Base-by-base conservation (phyloP, 1,140 invertebrate species). In the Hylyphantes graminicola region DNA sequence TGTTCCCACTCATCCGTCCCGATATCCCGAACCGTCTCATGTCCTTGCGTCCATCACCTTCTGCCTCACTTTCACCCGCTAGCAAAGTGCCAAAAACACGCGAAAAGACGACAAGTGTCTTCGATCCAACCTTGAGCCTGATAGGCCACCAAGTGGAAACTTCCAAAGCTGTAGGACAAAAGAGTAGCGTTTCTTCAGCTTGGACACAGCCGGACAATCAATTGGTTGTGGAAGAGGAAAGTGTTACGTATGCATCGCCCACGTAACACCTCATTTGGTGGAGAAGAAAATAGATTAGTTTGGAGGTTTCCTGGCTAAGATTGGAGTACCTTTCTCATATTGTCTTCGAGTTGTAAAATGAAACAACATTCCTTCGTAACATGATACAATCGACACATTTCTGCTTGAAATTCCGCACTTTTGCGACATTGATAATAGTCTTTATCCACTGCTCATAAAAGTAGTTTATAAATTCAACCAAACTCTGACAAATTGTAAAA, bases 1-100 rank as follows among this genome's bases (percentile, higher is more conserved):
- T 81, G 79, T 81, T 81, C 13, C 73, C 79, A 81, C 79, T 81
- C 79, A 81, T 81, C 79, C 79, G 79, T 70, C 73, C 79, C 79
- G 79, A 81, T 80, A 68, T 81, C 79, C 72, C 79, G 79, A 63
- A 81, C 79, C 79, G 79, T 80, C 70, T 70, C 77, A 80, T 80
- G 77, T 81, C 79, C 79, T 81, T 81, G 79, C 79, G 67, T 73
- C 59, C 21, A 70, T 70, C 76, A 67, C 76, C 67, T 78, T 57
- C 53, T 10, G 68, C 15, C 35, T 68, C 65, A 50, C 21, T 50
- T 73, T 80, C 68, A 63, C 54, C 48, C 55, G 73, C 67, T 72
- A 59, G 72, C 64, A 73, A 63, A 81, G 72, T 81, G 73, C 57
- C 55, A 21, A 12, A 57, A 70, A 78, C n/a, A 59, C 68, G 50